Conservation (phyloP, 2,113 vertebrate species). For the Hystrix brachyura region DNA sequence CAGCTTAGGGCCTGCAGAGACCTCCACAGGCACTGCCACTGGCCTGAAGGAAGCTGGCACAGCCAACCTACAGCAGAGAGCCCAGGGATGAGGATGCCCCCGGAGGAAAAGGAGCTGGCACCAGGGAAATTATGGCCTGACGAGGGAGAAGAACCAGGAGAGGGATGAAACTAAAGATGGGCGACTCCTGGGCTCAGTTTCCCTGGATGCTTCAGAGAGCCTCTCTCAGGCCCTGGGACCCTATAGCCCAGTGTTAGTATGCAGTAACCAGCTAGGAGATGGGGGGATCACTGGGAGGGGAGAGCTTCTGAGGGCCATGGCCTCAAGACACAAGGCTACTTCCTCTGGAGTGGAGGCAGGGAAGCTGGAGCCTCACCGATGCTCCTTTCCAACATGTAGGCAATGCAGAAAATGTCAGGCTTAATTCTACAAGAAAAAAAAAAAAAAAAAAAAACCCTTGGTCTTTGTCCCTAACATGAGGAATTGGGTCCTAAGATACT, state of each 20-base stretch:
- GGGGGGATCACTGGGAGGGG: background rate
- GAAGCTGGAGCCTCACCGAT: constrained; percentile 22
- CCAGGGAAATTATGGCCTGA: constrained; percentile 78
- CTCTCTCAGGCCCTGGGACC: constrained; percentile 26
- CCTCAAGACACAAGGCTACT: constrained; percentile 37
- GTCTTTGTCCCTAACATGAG: constrained; percentile 45
- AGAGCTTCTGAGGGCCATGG: constrained; percentile 45
- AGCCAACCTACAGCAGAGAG: constrained; percentile 69
- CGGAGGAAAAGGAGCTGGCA: constrained; percentile 69
- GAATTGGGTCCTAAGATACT: constrained; percentile 33
- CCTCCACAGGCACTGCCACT: constrained; percentile 26
- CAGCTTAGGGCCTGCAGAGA: constrained; percentile 50
- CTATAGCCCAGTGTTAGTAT: constrained; percentile 58
- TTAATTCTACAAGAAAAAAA: constrained; percentile 64
- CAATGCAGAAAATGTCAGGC: constrained; percentile 48
- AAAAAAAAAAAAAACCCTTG: too few relatives aligned
- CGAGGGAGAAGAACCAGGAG: constrained; percentile 58
- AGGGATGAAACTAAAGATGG: constrained; percentile 69
- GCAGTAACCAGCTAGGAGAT: constrained; percentile 63
- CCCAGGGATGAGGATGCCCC: constrained; percentile 55
- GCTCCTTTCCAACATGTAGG: constrained; percentile 24
- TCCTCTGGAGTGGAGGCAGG: constrained; percentile 31
- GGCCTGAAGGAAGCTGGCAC: constrained; percentile 63
- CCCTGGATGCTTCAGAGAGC: constrained; percentile 67
- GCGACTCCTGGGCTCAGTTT: constrained; percentile 69